Conservation (phyloP, 1,140 invertebrate genomes). For the Camponotus floridanus region DNA sequence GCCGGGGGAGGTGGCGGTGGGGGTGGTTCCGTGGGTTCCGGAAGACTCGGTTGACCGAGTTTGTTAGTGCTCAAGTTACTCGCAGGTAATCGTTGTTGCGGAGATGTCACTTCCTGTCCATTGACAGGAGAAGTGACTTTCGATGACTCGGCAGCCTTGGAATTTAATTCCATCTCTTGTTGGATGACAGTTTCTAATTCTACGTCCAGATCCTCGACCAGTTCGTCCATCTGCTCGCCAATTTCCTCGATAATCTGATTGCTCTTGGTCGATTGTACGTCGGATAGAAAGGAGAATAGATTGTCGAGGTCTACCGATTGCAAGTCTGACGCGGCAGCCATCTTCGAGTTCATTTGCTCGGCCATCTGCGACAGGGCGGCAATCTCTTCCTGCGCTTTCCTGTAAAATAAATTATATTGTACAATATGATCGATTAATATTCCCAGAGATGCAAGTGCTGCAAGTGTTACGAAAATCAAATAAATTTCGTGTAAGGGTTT, state of each 20-base stretch:
- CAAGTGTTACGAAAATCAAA: constrained; percentile 15
- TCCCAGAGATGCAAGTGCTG: not conserved
- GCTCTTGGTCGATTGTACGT: constrained; percentile 89
- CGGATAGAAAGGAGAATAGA: constrained; percentile 96
- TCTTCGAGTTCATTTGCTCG: constrained; percentile 90
- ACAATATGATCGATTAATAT: not conserved
- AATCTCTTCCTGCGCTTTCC: constrained; percentile 92
- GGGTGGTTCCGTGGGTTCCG: constrained; percentile 91
- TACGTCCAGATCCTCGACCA: constrained; percentile 92
- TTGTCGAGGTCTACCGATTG: constrained; percentile 96
- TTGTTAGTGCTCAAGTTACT: constrained; percentile 59
- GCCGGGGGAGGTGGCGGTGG: constrained; percentile 83
- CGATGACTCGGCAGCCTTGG: constrained; percentile 81
- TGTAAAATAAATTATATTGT: constrained; percentile 81
- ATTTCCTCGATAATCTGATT: constrained; percentile 94
- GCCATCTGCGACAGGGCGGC: constrained; percentile 92
- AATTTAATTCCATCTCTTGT: constrained; percentile 85
- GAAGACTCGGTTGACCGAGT: constrained; percentile 87
- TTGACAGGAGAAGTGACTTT: constrained; percentile 80
- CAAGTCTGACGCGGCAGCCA: constrained; percentile 85
- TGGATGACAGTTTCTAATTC: constrained; percentile 89
- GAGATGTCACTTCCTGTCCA: constrained; percentile 78
- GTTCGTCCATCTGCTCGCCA: constrained; percentile 93
- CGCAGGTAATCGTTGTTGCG: constrained; percentile 69
- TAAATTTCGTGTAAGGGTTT: constrained; percentile 13